These are phyloP conservation scores for Varanus salvator DNA, from an alignment of 2,113 vertebrate species.

Conservation along the genomic window DNA sequence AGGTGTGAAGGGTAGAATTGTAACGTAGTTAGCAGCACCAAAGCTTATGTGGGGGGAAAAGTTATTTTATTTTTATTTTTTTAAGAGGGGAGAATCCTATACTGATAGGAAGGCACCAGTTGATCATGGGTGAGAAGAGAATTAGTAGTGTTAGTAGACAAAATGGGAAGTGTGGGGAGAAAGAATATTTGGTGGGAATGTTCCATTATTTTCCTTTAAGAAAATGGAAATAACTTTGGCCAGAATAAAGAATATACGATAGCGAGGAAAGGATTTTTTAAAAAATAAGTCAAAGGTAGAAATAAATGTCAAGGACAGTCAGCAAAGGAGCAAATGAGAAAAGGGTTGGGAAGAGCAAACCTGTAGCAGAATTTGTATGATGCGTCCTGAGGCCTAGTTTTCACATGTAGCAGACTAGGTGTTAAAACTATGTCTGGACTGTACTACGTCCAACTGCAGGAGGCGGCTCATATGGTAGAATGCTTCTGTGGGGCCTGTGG, in stretches of 20 bases:
- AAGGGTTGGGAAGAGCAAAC: not conserved
- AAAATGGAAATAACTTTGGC: not conserved
- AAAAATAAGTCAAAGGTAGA: not conserved
- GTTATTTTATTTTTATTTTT: not conserved
- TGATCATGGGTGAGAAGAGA: not conserved
- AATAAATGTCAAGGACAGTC: not conserved
- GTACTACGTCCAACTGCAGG: not conserved
- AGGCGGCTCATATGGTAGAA: not conserved
- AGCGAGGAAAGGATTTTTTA: not conserved
- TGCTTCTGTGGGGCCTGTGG: not conserved
- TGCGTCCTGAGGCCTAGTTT: not conserved
- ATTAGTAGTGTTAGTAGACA: not conserved
- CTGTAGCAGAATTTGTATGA: not conserved
- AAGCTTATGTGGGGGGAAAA: not conserved
- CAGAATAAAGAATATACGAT: not conserved
- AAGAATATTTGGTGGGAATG: not conserved
- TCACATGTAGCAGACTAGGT: not conserved
- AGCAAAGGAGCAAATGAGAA: not conserved
- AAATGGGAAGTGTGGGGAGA: not conserved
- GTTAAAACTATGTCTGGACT: not conserved
- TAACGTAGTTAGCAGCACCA: constrained; percentile 10
- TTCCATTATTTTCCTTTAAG: not conserved
- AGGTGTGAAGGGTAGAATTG: not conserved
- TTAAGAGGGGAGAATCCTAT: not conserved
- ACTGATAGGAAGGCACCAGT: not conserved